Conservation (phyloP, 2,888 invertebrate species). For the Onthophagus sagittarius region DNA sequence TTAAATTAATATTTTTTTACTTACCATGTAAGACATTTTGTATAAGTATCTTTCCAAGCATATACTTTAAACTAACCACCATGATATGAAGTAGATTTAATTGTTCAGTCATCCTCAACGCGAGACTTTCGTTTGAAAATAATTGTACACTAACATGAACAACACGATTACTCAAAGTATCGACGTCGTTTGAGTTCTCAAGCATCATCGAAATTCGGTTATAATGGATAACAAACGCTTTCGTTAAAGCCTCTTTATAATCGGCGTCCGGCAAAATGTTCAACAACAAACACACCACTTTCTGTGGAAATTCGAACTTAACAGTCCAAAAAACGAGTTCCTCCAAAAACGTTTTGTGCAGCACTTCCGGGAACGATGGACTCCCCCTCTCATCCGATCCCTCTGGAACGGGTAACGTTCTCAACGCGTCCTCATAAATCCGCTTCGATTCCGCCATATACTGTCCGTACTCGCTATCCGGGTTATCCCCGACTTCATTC, state of each 20-base stretch:
- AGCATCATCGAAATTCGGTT: conserved; percentile 90
- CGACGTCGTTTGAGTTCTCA: conserved; percentile 79
- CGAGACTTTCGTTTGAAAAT: conserved; percentile 90
- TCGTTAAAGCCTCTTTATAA: conserved; percentile 91
- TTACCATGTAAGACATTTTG: conserved; percentile 81
- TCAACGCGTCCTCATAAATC: conserved; percentile 78
- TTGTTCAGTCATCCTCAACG: conserved; percentile 86
- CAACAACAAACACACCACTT: conserved; percentile 88
- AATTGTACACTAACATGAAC: conserved; percentile 97
- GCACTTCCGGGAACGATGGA: conserved; percentile 71
- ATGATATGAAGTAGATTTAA: conserved; percentile 88
- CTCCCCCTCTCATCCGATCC: conserved; percentile 75
- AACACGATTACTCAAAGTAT: conserved; percentile 90
- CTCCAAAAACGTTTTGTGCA: conserved; percentile 85
- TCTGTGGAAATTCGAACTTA: conserved; percentile 95
- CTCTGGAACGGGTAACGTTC: conserved; percentile 68
- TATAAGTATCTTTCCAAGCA: conserved; percentile 90
- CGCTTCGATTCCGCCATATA: conserved; percentile 71
- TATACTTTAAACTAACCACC: conserved; percentile 83
- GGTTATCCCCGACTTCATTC: conserved; percentile 61
- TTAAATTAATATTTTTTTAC: not conserved
- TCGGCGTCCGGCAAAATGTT: conserved; percentile 94
- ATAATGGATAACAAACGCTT: conserved; percentile 95
- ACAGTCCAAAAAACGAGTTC: conserved; percentile 98
- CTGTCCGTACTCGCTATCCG: conserved; percentile 66